Percentiles rank a stretch among this genome's conserved stretches.
These are phyloP conservation scores for Entosphenus tridentatus DNA, from an alignment of 2,113 vertebrate species.

Conservation along the genomic window DNA sequence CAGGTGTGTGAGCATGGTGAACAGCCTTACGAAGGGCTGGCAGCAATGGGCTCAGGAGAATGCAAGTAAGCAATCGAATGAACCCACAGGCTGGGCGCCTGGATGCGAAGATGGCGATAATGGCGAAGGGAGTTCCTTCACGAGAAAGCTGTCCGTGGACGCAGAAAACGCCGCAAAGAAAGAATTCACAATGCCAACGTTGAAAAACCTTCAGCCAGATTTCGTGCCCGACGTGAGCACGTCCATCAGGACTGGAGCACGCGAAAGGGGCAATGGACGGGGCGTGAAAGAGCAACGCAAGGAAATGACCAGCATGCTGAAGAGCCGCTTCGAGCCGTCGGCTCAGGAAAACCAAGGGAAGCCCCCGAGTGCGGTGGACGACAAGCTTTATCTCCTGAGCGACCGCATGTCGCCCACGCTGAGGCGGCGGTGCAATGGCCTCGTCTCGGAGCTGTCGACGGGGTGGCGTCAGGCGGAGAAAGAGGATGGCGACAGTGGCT, in stretches of 20 bases:
- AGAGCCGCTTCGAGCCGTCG: background rate
- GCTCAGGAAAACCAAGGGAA: slow-evolving; percentile 15
- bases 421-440: slow-evolving; percentile 16
- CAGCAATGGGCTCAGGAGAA: slow-evolving; percentile 30
- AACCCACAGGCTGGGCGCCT: slow-evolving; percentile 28
- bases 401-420: slow-evolving; percentile 28
- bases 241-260: background rate
- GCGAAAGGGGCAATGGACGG: background rate
- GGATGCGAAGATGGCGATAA: slow-evolving; percentile 16
- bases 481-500: slow-evolving; percentile 18
- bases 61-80: slow-evolving; percentile 20
- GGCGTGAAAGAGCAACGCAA: background rate
- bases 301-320: background rate
- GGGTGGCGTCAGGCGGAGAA: slow-evolving; percentile 10
- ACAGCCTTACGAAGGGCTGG: slow-evolving; percentile 28
- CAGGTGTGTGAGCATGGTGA: slow-evolving; percentile 24
- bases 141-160: too few species aligned
- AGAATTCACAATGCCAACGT: too few species aligned
- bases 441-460: slow-evolving; percentile 5
- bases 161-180: too few species aligned
- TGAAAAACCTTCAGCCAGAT: too few species aligned
- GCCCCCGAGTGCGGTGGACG: slow-evolving; percentile 17
- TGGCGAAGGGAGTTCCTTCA: too few species aligned
- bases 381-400: slow-evolving; percentile 15
- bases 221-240: background rate